Evolutionary conservation across 2,797 vertebrate genomes (phyloP), one percentile per base, ranked within the genome.

Genomic region (Periophthalmus magnuspinnatus): DNA sequence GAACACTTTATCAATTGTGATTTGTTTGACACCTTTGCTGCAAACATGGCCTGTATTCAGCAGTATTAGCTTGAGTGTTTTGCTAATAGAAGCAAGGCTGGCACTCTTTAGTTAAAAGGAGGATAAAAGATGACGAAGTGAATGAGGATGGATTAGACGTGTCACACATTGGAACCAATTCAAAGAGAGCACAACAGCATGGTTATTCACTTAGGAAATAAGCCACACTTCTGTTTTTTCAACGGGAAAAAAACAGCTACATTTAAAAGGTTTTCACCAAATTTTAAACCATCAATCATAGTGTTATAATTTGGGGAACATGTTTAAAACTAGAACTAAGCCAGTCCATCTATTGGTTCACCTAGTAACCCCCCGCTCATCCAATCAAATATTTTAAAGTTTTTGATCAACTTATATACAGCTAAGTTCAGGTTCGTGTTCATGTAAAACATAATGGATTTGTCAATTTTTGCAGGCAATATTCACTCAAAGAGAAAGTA

Each of bases 121-220:
- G 22, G 38, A 80, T 67, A 70, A 76, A 76, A 68, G 52, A 72
- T 7, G 13, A 45, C 50, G 32, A 57, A 69, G 58, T 6, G 8
- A 60, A 68, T 58, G 67, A 75, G 81, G 71, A 65, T 72, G 59
- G 75, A 84, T 84, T 81, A 83, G 58, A 19, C 0, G 34, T 68
- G 72, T 81, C 71, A 75, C 56, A 81, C 66, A 70, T 1, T 75
- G 59, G 55, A 73, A 79, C 52, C 62, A 57, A 78, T 68, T 80
- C 22, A 75, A 65, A 77, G 59, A 28, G 14, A 65, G 14, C 36
- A 56, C 50, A 28, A 65, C 21, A 28, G 28, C 56, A 22, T 33
- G 36, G 69, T 61, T 70, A 47, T 70, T 76, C 72, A 79, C 56
- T 79, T 62, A 75, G 56, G 33, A 71, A 75, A 81, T 76, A 54